These are phyloP conservation scores for Thamnophis sirtalis DNA, from an alignment of 2,113 vertebrate species.

Conservation along the genomic window DNA sequence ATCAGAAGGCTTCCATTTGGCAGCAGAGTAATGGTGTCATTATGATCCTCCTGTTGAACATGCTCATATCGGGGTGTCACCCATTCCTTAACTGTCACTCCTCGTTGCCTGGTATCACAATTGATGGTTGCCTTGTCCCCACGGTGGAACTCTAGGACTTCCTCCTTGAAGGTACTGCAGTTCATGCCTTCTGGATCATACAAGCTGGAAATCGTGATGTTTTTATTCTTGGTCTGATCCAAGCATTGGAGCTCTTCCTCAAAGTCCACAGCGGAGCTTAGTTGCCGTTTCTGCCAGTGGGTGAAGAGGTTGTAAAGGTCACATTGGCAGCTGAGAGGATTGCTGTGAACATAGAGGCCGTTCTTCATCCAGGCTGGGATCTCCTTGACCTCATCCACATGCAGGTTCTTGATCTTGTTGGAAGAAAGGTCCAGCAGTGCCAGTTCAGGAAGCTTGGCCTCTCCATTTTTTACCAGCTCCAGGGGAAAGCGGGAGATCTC, in stretches of 20 bases:
- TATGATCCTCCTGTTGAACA: slow-evolving; percentile 65
- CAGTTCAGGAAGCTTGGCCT: slow-evolving; percentile 77
- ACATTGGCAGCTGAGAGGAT: slow-evolving; percentile 84
- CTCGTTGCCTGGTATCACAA: slow-evolving; percentile 85
- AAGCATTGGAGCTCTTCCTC: slow-evolving; percentile 80
- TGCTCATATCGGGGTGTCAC: slow-evolving; percentile 74
- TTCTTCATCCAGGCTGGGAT: slow-evolving; percentile 90
- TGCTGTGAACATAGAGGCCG: slow-evolving; percentile 91
- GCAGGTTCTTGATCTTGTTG: slow-evolving; percentile 82
- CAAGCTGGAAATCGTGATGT: slow-evolving; percentile 71
- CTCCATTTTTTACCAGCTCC: slow-evolving; percentile 84
- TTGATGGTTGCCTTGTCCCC: slow-evolving; percentile 77
- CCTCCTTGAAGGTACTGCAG: slow-evolving; percentile 86
- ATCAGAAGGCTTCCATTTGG: slow-evolving; percentile 82
- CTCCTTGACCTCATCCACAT: slow-evolving; percentile 74
- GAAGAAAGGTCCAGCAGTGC: slow-evolving; percentile 87
- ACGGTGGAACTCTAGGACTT: slow-evolving; percentile 79
- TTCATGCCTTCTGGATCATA: slow-evolving; percentile 76
- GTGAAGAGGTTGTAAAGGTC: slow-evolving; percentile 84
- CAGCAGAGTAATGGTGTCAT: slow-evolving; percentile 72
- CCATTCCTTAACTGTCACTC: slow-evolving; percentile 80
- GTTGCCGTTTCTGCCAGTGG: slow-evolving; percentile 81
- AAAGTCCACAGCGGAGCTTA: slow-evolving; percentile 87
- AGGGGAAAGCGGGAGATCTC: slow-evolving; percentile 85
- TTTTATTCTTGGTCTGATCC: slow-evolving; percentile 45